These are phyloP conservation scores for Chiloscyllium punctatum DNA, from an alignment of 2,797 vertebrate species.

Conservation along the genomic window DNA sequence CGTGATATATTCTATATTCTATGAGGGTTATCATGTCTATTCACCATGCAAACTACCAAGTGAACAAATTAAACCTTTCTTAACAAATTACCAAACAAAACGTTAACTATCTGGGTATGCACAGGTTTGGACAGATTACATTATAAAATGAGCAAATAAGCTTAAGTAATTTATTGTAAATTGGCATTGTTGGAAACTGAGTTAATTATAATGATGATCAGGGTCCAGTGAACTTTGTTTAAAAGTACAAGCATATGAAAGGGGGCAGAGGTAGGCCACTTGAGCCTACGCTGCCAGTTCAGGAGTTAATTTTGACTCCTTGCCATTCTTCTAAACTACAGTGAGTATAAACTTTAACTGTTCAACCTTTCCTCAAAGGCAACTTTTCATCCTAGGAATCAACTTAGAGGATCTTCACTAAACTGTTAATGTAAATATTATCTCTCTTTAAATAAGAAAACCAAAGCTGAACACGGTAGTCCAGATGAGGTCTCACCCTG, in stretches of 20 bases:
- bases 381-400: no score
- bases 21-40: no score
- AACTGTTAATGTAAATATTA: background rate
- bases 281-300: background rate
- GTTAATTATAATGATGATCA: background rate
- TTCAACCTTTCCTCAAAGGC: no score
- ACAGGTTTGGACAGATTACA: background rate
- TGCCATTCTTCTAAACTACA: no score
- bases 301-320: background rate
- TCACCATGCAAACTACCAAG: background rate
- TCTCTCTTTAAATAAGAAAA: no score
- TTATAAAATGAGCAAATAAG: background rate
- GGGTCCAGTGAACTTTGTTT: background rate
- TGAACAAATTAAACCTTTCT: background rate
- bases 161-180: background rate
- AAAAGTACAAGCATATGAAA: background rate
- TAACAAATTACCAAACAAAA: background rate
- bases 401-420: background rate
- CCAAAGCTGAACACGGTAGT: no score
- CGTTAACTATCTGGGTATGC: background rate
- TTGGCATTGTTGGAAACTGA: background rate
- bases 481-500: no score
- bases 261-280: background rate
- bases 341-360: no score
- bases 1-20: no score